Base-by-base conservation (phyloP, 2,797 vertebrate species). In the Lepus oiostolus region DNA sequence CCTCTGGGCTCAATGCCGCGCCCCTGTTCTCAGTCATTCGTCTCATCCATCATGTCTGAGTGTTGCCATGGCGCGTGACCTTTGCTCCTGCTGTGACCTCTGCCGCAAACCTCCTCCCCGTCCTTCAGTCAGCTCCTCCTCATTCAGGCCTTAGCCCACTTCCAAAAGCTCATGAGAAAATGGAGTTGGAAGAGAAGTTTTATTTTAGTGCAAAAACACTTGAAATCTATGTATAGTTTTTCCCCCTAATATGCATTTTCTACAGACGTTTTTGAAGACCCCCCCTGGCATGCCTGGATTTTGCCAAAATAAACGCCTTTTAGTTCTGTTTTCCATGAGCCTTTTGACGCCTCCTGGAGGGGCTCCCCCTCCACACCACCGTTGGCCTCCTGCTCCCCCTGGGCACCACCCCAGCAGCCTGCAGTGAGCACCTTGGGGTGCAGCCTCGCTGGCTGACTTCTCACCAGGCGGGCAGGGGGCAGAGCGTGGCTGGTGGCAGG, bases 381-480 rank as follows among this genome's bases (percentile, higher is more conserved):
- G 7, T 21, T 28, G 62, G 38, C 50, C 19, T 90, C 84, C 30
- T 88, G 17, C 5, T 54, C 24, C 63, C 4, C 21, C 42, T 42
- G 24, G 63, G 5, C 12, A 54, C 7, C 30, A n/a, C 13, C 13
- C 54, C 8, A 10, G 8, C 42, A 47, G 42, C 42, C 42, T 47
- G 52, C 2, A 47, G 42, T 47, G 42, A 47, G 42, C 42, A 47
- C 42, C 42, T 9, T 9, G 4, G 8, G 19, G 1, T 52, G 19
- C 21, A 50, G 47, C 67, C 7, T 2, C 30, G 7, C 3, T 35
- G n/a, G 62, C 24, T 71, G 52, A 5, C 26, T 79, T 71, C 30
- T 58, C 82, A 42, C 0, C 0, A n/a, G 10, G 24, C 0, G 9
- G 42, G 7, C 0, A 4, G 14, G 22, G 30, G 12, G 19, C 24